Evolutionary conservation across 35 echinoderm and acorn worm species (phyloP), one percentile per base, ranked within the genome.

Genomic region (Stichopus chloronotus): DNA sequence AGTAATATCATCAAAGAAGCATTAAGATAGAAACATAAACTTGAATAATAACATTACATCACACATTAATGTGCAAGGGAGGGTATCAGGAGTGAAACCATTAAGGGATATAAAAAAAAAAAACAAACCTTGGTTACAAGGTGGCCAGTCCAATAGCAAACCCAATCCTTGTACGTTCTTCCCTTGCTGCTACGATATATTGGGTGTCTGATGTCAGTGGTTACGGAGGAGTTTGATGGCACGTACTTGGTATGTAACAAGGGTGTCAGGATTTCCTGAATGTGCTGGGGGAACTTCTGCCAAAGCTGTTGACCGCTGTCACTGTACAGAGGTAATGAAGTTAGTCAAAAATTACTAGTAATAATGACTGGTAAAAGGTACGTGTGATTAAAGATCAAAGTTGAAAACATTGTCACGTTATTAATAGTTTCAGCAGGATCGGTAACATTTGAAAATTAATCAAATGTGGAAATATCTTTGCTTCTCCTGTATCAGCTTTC

Each of bases 151-250:
- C 97, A 98, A 14, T 93, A 94, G 72, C 97, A 98, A 8, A 98
- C 95, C 97, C 97, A 98, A 16, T 98, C 97, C 69, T 98, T 98
- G 93, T 93, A 98, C 53, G 93, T 98, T 25, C 87, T 98, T 20
- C 93, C 97, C 57, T 96, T 94, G 57, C 84, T 87, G 52, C 97
- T 98, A 13, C 93, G 76, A 72, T 98, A 98, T 13, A 98, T 94
- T 5, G 97, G 97, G 19, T 98, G 91, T 17, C 84, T 59, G 8
- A 94, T 59, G 20, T 92, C 94, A 10, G 63, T 94, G 57, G 86
- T 81, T n/a, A 91, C 30, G 8, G 95, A 93, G 5, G 93, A 22
- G 13, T 79, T 61, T 6, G 95, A 94, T 3, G 95, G 90, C 5
- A 96, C 90, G 81, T 98, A 98, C 88, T 92, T 96, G 57, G 97